Evolutionary conservation across 2,113 vertebrate species (phyloP).

Genomic region (Cavia porcellus): DNA sequence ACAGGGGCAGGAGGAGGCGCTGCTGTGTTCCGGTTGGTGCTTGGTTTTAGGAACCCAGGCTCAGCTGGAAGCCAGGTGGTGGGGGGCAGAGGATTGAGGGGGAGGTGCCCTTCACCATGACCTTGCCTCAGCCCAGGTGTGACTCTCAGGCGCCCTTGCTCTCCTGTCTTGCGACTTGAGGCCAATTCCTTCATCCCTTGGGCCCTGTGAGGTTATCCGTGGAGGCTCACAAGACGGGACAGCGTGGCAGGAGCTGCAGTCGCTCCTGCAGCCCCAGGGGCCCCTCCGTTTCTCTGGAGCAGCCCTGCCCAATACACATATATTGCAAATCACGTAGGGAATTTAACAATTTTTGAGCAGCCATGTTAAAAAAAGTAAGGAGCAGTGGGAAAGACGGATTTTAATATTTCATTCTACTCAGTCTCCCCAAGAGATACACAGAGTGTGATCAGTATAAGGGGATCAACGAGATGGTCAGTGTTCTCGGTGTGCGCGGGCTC

Average conservation of each 20-base stretch:
- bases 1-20: background rate
- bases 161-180: background rate
- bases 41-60: background rate
- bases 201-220: background rate
- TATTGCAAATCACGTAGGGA: rapidly evolving
- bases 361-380: background rate
- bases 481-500: background rate
- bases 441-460: rapidly evolving
- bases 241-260: background rate
- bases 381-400: background rate
- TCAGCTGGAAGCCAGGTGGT: background rate
- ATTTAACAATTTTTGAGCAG: background rate
- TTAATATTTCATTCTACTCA: background rate
- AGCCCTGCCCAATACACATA: background rate
- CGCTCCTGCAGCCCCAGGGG: background rate
- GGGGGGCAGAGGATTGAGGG: background rate
- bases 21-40: background rate
- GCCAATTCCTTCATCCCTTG: background rate
- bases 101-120: background rate
- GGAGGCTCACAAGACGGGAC: background rate
- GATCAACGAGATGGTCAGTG: background rate
- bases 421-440: background rate
- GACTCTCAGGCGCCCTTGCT: too few relatives aligned
- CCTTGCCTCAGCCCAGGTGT: too few relatives aligned
- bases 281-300: background rate